Evolutionary conservation across 2,888 invertebrate genomes (phyloP).

Genomic region (Caenorhabditis auriculariae): DNA sequence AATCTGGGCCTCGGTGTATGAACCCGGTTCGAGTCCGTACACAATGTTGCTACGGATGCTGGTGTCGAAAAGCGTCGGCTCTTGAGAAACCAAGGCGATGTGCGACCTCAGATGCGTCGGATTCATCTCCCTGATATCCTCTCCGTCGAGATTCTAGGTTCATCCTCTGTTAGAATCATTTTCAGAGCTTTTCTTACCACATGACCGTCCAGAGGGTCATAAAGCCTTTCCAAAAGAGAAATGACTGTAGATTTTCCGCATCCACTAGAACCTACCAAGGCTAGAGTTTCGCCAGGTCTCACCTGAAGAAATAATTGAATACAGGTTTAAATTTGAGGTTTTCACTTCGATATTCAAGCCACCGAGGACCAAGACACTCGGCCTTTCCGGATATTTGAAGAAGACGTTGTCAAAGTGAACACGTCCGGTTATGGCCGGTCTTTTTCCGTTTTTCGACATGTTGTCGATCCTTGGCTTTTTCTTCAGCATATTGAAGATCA

Average conservation of each 20-base stretch:
- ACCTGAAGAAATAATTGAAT: conserved; percentile 71
- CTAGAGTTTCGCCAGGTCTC: conserved; percentile 63
- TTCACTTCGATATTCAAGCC: conserved; percentile 19
- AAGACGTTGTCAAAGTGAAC: conserved; percentile 48
- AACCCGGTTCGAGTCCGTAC: conserved; percentile 41
- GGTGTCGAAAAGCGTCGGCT: too few species aligned
- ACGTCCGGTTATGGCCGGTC: conserved; percentile 35
- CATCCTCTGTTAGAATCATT: conserved; percentile 24
- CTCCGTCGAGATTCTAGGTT: conserved; percentile 61
- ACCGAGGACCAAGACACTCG: conserved; percentile 47
- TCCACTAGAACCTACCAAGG: conserved; percentile 65
- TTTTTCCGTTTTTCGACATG: conserved; percentile 52
- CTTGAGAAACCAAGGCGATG: conserved; percentile 60
- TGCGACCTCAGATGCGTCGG: conserved; percentile 61
- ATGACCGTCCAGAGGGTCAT: conserved; percentile 75
- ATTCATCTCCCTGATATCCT: conserved; percentile 47
- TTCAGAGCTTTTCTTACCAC: too few species aligned
- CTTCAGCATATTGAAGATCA: conserved; percentile 17
- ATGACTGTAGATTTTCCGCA: conserved; percentile 66
- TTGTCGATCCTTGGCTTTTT: conserved; percentile 63
- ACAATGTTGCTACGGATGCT: conserved; percentile 51
- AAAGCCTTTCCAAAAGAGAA: conserved; percentile 75
- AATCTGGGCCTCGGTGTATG: conserved; percentile 60
- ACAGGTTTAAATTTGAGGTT: too few species aligned
- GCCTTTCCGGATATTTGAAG: conserved; percentile 64